phyloP scores from a whole-genome alignment of 1,140 invertebrate genomes.

The Chlorops oryzae region DNA sequence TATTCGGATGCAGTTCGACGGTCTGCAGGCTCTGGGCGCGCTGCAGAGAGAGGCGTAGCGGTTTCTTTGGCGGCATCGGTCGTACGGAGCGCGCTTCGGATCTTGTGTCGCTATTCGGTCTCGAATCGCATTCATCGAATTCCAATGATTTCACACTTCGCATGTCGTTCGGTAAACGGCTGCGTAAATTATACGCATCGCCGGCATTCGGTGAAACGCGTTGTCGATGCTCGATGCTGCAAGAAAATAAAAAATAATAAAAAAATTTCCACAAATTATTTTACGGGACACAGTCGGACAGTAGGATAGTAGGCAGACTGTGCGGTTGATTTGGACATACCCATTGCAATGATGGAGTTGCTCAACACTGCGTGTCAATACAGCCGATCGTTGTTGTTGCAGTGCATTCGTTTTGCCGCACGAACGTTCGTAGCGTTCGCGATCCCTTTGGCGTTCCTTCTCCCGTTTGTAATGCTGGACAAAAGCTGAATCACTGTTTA shows the following conservation, averaged over 20 bases:
- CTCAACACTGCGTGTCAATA: conserved; percentile 43
- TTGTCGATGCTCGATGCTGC: conserved; percentile 29
- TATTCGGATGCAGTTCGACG: conserved; percentile 49
- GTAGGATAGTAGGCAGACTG: too few species aligned
- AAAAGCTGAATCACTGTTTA: conserved; percentile 39
- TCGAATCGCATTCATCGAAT: conserved; percentile 57
- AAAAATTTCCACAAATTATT: not conserved
- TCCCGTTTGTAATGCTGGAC: conserved; percentile 32
- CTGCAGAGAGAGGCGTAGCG: conserved; percentile 71
- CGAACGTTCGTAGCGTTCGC: conserved; percentile 31
- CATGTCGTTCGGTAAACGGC: conserved; percentile 49
- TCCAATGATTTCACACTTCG: conserved; percentile 61
- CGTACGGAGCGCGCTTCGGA: conserved; percentile 54
- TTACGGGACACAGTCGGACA: too few species aligned
- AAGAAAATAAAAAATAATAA: not conserved
- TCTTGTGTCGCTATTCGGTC: conserved; percentile 50
- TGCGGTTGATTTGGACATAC: conserved; percentile 20
- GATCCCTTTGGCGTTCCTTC: conserved; percentile 25
- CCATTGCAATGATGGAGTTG: conserved; percentile 43
- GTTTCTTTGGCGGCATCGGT: conserved; percentile 77
- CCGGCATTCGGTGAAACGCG: conserved; percentile 28
- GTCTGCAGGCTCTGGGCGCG: conserved; percentile 73
- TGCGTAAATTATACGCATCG: conserved; percentile 27
- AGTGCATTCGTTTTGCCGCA: conserved; percentile 24
- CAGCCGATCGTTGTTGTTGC: conserved; percentile 32